Base-by-base conservation (phyloP, 2,113 vertebrate genomes). In the Paradoxurus hermaphroditus region DNA sequence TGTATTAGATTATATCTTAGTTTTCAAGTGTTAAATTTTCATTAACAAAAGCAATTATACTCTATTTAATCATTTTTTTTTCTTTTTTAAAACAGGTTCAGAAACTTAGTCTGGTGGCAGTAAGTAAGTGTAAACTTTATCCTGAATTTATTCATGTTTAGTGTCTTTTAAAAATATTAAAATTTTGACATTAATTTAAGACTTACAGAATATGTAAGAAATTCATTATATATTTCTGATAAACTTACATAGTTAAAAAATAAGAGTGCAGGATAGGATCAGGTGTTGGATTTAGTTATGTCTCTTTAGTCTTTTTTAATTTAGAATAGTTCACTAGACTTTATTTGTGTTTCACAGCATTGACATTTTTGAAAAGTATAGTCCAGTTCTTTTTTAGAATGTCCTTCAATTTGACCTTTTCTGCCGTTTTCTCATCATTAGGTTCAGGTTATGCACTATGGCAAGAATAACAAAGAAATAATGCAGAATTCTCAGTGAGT, bases 61-160 rank as follows among this genome's bases (percentile, higher is more conserved):
- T 53, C 34, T 87, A 79, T 44, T 68, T 98, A 98, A 96, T 70
- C 12, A 5, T 3, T 27, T 46, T 89, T 97, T 92, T 91, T 56
- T 1, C 70, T 96, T 96, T 98, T 77, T 83, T 23, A 8, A 96
- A 98, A 62, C 98, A 99, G 99, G 99, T 99, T 63, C 99, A 99
- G 97, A 99, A 98, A 72, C 99, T 99, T 98, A 99, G 99, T 81
- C 99, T 99, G 86, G 99, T 99, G 13, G 99, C 99, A 81, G 99
- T 99, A 98, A 99, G 99, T 99, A 99, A 99, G 99, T 99, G 95
- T 97, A 59, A 39, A 10, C 27, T 94, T 91, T 46, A 0, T 94
- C 94, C 36, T 92, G 51, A 86, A 94, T 96, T 92, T 97, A 53
- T 96, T 11, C 8, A 25, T 84, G 4, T 73, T 86, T 85, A n/a